A percentile compares a stretch with the other conserved stretches of the same genome.
These are phyloP conservation scores for Drosophila willistoni DNA, from an alignment of 1,140 invertebrate species.

Conservation along the genomic window DNA sequence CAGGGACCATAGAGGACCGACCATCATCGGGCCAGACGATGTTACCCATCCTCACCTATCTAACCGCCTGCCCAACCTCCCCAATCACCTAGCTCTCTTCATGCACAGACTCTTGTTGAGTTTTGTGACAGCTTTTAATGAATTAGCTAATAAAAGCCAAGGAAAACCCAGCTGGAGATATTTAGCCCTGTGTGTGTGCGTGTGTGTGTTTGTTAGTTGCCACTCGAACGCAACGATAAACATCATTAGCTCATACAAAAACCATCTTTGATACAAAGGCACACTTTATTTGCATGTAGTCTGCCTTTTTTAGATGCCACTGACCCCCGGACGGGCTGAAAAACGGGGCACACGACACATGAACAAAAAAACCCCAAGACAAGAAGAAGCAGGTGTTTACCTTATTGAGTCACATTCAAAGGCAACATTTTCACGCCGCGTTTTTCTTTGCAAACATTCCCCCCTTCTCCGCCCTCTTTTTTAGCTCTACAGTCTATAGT, in stretches of 20 bases:
- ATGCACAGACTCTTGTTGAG: constrained; percentile 20
- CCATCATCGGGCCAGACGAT: constrained; percentile 1
- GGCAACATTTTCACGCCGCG: constrained; percentile 69
- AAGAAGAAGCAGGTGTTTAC: constrained; percentile 54
- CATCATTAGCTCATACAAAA: constrained; percentile 74
- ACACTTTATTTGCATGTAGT: constrained; percentile 75
- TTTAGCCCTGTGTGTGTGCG: background rate
- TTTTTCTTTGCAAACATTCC: constrained; percentile 39
- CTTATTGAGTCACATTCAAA: constrained; percentile 75
- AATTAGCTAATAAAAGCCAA: constrained; percentile 74
- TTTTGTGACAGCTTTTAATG: constrained; percentile 66
- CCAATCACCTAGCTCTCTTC: background rate
- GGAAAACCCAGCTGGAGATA: constrained; percentile 9
- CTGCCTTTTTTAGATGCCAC: constrained; percentile 68
- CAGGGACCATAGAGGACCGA: constrained; percentile 10
- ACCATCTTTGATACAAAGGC: constrained; percentile 54
- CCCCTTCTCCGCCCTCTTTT: constrained; percentile 23
- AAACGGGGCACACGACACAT: constrained; percentile 4
- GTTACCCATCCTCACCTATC: background rate
- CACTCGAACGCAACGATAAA: constrained; percentile 64
- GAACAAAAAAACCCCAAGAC: constrained; percentile 8
- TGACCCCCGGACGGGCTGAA: constrained; percentile 50
- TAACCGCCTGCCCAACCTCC: background rate
- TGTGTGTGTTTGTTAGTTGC: background rate
- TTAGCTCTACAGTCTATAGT: constrained; percentile 30